Base-by-base conservation (phyloP, 1,140 invertebrate genomes). In the Heliothis virescens region DNA sequence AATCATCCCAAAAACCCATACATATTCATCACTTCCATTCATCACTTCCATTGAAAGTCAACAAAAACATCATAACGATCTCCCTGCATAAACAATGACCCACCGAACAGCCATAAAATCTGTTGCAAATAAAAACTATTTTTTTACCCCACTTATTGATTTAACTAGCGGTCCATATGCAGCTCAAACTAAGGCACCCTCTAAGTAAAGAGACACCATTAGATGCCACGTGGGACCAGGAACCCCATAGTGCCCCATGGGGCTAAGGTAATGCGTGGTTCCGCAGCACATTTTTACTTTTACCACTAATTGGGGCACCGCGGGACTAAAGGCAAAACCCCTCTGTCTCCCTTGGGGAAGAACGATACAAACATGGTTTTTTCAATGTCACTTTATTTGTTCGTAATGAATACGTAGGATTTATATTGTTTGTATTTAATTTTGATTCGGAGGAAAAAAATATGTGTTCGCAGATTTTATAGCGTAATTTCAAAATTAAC, bases 231-330 rank as follows among this genome's bases (percentile, higher is more conserved):
- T 92, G 92, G 90, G 92, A 93, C 89, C 81, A 21, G 26, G 13
- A 16, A 41, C 55, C 57, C 72, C 86, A 65, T 62, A 78, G 81
- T 83, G 86, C 53, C 53, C 71, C 86, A 67, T 63, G 82, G 82
- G 86, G 86, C 63, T 41, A 73, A 81, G 85, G 83, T 91, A 89
- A 88, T 85, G 86, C 83, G 88, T 90, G 88, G 91, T 94, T 93
- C 91, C 89, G 83, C 86, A 89, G 91, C 91, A 89, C 87, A 93
- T 91, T 93, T 91, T 92, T 93, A 92, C 90, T 93, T 92, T 83
- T 89, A 87, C 91, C 91, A 91, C 91, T 94, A 94, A 94, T 94
- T 93, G 91, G 90, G 91, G 87, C 91, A 88, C 90, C 92, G 89
- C 76, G 87, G 88, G 89, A 85, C 83, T 86, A 83, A 89, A 87